phyloP scores from a whole-genome alignment of 2,113 vertebrate genomes.

The Galeopterus variegatus region DNA sequence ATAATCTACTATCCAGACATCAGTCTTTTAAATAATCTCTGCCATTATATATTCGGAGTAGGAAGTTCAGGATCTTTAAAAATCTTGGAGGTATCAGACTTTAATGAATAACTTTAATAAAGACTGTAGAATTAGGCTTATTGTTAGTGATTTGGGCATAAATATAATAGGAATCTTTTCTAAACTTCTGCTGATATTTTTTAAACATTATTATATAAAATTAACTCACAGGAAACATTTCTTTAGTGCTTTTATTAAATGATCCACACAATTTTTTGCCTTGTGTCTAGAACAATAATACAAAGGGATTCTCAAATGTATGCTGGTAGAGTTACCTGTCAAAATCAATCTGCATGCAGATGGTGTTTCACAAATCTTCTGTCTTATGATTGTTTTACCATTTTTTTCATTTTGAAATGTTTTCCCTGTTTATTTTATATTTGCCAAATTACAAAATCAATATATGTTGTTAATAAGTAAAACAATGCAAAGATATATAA shows the following conservation, averaged over 20 bases:
- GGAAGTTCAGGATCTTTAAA: constrained; percentile 70
- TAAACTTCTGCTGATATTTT: constrained; percentile 39
- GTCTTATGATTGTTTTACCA: not conserved
- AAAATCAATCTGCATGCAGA: constrained; percentile 63
- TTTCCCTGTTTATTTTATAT: constrained; percentile 50
- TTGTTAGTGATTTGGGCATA: constrained; percentile 65
- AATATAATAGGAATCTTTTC: constrained; percentile 39
- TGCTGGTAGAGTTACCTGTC: not conserved
- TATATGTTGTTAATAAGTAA: not conserved
- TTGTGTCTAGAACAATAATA: constrained; percentile 66
- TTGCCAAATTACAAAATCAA: constrained; percentile 62
- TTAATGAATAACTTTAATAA: constrained; percentile 62
- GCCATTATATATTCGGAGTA: constrained; percentile 37
- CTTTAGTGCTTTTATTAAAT: constrained; percentile 62
- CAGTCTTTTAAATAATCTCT: constrained; percentile 47
- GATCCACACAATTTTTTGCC: constrained; percentile 22
- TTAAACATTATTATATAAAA: constrained; percentile 65
- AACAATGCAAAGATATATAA: constrained; percentile 55
- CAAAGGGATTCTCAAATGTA: constrained; percentile 55
- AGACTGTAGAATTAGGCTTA: constrained; percentile 29
- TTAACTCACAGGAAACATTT: constrained; percentile 51
- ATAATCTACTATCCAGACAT: constrained; percentile 31
- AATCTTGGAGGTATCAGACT: constrained; percentile 51
- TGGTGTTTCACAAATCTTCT: constrained; percentile 51
- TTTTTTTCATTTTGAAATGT: not conserved